Evolutionary conservation across 2,888 invertebrate genomes (phyloP), one percentile per base, ranked within the genome.

Genomic region (Drosophila putrida): DNA sequence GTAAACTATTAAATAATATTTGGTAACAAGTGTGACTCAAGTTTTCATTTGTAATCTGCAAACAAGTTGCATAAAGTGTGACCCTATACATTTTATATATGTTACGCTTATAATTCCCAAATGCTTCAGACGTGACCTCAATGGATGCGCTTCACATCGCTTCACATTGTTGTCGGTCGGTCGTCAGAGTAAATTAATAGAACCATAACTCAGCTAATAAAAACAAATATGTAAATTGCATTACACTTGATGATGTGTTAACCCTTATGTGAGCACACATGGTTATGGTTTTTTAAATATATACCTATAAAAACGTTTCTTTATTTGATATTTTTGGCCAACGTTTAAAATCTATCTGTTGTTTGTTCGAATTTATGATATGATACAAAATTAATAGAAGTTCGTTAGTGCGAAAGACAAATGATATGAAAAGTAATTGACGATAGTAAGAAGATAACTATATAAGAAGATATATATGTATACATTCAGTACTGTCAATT

Each of bases 141-240:
- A 15, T 36, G 55, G 35, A 55, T 36, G 27, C 43, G 60, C 51
- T 58, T 39, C n/a, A n/a, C n/a, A n/a, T n/a, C 57, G 58, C 46
- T 41, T 35, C 27, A 15, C 27, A 35, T 35, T 33, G 41, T 33
- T 35, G 43, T 43, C 41, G 43, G 43, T 43, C 41, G 43, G 41
- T 15, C 13, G 53, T 27, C 13, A 31, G 15, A 8, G 6, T 20
- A 20, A 13, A 41, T 50, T 50, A 15, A 46, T 15, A 28, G 38
- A 31, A n/a, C 38, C 39, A 49, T 50, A 31, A 41, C 25, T 25
- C 41, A 33, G 0, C 20, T n/a, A 33, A 43, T 55, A 44, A 43
- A 44, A 55, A 47, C 36, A 39, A 25, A 25, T 35, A 49, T 49
- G 31, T 8, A 43, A 13, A 43, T 27, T 47, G n/a, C 28, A 33